Conservation (phyloP, 2,113 vertebrate genomes). For the Myotis lucifugus region DNA sequence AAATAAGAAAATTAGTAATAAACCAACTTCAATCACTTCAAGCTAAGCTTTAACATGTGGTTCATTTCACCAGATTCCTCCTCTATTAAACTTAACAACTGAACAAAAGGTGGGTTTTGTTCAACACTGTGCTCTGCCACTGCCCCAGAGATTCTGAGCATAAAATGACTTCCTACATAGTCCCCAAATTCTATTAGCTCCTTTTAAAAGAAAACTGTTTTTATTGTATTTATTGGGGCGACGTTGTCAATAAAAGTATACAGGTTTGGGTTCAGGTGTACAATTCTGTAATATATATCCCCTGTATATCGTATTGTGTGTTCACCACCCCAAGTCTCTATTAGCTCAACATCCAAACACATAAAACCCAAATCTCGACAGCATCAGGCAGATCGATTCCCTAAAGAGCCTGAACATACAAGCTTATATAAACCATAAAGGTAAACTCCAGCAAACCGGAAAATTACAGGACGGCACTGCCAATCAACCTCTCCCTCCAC, state of each 20-base stretch:
- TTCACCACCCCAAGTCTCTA: not conserved
- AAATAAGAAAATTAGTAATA: not conserved
- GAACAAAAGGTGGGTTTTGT: not conserved
- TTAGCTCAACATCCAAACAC: constrained; percentile 17
- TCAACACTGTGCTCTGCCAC: not conserved
- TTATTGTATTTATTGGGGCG: not conserved
- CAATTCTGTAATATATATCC: not conserved
- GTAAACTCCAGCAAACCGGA: constrained; percentile 30
- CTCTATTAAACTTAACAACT: not conserved
- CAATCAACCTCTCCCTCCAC: not conserved
- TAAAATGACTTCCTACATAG: not conserved
- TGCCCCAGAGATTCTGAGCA: not conserved
- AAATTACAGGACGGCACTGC: not conserved
- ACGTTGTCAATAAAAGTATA: not conserved
- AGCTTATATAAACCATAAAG: constrained; percentile 49
- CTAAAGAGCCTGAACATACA: constrained; percentile 8
- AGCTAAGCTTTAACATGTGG: not conserved
- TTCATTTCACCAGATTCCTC: not conserved
- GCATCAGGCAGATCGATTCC: not conserved
- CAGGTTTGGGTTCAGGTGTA: not conserved
- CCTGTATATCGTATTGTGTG: not conserved
- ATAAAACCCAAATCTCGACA: constrained; percentile 24
- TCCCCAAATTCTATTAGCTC: not conserved
- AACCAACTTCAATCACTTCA: constrained; percentile 41
- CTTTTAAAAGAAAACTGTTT: not conserved